A percentile compares a stretch with the other conserved stretches of the same genome.
These are phyloP conservation scores for Apistogramma diplotaenia DNA, from an alignment of 2,113 vertebrate species.

Conservation along the genomic window DNA sequence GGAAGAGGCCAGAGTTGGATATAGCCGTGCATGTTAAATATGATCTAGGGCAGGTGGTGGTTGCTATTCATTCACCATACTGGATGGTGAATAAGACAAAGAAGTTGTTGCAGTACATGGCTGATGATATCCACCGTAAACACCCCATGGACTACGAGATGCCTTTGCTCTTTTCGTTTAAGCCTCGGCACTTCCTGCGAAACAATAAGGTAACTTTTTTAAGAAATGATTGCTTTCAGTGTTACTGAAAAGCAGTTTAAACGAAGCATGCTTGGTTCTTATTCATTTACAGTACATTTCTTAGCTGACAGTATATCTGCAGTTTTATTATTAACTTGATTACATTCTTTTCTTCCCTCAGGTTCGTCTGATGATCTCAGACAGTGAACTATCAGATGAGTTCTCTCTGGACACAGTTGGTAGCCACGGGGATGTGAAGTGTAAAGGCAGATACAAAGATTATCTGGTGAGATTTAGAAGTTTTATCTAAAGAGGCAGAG, in stretches of 20 bases:
- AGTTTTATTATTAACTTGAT: background rate
- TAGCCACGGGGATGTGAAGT: constrained; percentile 92
- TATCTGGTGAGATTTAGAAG: constrained; percentile 82
- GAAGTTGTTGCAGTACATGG: constrained; percentile 94
- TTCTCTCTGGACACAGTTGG: constrained; percentile 98
- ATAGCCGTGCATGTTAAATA: constrained; percentile 90
- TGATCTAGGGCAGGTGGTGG: constrained; percentile 81
- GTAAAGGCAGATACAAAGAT: constrained; percentile 87
- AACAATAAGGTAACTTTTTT: constrained; percentile 88
- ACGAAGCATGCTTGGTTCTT: background rate
- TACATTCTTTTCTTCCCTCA: constrained; percentile 55
- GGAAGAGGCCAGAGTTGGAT: constrained; percentile 82
- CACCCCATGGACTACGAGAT: constrained; percentile 91
- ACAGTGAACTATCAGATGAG: constrained; percentile 91
- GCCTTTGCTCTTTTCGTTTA: constrained; percentile 95
- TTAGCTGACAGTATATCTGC: background rate
- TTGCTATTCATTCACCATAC: constrained; percentile 91
- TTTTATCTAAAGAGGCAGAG: background rate
- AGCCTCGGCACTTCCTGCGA: constrained; percentile 89
- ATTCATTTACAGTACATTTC: background rate
- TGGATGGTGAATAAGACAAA: constrained; percentile 98
- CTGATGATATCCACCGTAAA: constrained; percentile 95
- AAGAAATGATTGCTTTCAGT: no score
- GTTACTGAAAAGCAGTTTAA: background rate
- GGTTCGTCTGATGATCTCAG: constrained; percentile 95